Evolutionary conservation across 2,113 vertebrate species (phyloP).

Genomic region (Sylvietta virens): DNA sequence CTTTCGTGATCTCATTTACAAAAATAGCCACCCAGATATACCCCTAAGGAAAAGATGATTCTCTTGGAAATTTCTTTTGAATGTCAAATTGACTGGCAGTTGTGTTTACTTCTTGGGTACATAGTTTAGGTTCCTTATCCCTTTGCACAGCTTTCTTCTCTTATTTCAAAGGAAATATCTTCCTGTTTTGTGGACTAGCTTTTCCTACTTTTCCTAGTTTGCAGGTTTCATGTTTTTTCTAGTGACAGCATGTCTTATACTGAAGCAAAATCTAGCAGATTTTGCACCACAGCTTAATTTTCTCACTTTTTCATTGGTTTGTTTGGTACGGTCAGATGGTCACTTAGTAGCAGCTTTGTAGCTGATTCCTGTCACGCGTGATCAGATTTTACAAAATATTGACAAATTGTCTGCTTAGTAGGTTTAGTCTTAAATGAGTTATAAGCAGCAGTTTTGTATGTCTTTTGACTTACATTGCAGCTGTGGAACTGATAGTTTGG

Average conservation of each 20-base stretch:
- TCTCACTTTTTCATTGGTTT: background rate
- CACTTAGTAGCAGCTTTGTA: background rate
- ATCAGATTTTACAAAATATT: background rate
- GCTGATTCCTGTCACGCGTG: background rate
- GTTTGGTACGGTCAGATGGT: background rate
- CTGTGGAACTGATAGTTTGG: background rate
- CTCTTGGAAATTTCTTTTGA: background rate
- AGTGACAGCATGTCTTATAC: background rate
- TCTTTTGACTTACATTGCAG: background rate
- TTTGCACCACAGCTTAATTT: background rate
- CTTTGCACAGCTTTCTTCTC: background rate
- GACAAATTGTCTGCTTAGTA: background rate
- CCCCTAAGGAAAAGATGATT: slow-evolving; percentile 35
- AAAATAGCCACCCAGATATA: slow-evolving; percentile 38
- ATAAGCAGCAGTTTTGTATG: background rate
- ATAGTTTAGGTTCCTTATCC: background rate
- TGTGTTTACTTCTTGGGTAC: slow-evolving; percentile 13
- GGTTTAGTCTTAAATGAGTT: background rate
- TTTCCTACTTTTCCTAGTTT: background rate
- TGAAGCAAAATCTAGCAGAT: background rate
- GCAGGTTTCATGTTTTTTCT: background rate
- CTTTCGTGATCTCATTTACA: background rate
- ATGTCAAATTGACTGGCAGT: background rate
- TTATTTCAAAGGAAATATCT: background rate
- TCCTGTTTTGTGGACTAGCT: background rate